Percentiles rank a stretch among this genome's conserved stretches.
Conservation (phyloP, 1,140 invertebrate species). For the Drosophila ananassae region DNA sequence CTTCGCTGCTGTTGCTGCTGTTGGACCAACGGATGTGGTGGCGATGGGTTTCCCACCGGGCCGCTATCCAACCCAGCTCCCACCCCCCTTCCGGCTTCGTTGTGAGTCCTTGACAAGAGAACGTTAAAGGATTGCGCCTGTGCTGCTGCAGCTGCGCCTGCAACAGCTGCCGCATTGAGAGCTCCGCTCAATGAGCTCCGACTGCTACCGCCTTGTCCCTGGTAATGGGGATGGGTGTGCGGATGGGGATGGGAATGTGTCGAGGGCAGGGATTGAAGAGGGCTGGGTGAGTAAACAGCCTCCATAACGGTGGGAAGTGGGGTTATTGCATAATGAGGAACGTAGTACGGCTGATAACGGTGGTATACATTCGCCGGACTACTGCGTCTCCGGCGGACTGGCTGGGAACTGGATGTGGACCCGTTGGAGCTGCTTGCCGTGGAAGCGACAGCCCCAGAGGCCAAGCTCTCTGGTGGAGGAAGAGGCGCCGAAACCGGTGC, state of each 20-base stretch:
- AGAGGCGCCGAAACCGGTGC: conserved; percentile 11
- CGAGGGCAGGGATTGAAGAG: conserved; percentile 5
- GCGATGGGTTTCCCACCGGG: background rate
- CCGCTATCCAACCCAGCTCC: background rate
- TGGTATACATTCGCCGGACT: conserved; percentile 61
- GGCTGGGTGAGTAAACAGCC: conserved; percentile 33
- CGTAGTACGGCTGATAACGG: conserved; percentile 64
- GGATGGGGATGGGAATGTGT: conserved; percentile 20
- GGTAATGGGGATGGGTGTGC: conserved; percentile 53
- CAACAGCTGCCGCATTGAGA: conserved; percentile 67
- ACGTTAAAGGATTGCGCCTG: conserved; percentile 69
- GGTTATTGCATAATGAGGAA: conserved; percentile 65
- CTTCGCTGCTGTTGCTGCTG: conserved; percentile 23
- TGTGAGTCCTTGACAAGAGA: conserved; percentile 48
- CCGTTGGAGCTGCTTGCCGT: conserved; percentile 14
- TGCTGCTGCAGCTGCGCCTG: conserved; percentile 66
- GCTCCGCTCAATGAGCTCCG: conserved; percentile 67
- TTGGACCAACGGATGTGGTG: conserved; percentile 22
- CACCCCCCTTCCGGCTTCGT: conserved; percentile 3
- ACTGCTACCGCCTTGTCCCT: conserved; percentile 63
- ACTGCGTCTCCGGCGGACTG: conserved; percentile 36
- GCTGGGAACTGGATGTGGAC: conserved; percentile 7
- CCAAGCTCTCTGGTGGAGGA: conserved; percentile 2
- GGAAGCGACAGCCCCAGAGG: conserved; percentile 3
- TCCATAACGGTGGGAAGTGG: conserved; percentile 49